Evolutionary conservation across 1,140 invertebrate genomes (phyloP).

Genomic region (Ruditapes philippinarum): DNA sequence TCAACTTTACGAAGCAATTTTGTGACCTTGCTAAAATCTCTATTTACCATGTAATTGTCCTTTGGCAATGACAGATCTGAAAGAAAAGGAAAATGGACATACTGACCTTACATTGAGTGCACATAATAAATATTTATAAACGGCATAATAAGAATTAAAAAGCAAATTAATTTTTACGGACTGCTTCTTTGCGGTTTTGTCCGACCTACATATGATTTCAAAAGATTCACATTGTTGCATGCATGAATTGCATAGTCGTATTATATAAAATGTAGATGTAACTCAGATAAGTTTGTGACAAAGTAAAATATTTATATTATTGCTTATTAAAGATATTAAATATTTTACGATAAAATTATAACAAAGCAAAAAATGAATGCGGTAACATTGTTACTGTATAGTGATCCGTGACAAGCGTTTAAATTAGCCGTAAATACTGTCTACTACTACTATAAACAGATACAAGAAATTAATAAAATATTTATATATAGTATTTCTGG

Average conservation of each 20-base stretch:
- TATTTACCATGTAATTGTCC: no score
- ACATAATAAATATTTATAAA: no score
- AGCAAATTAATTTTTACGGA: no score
- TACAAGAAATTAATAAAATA: slow-evolving; percentile 6
- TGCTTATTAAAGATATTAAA: neutral
- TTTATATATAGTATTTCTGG: neutral
- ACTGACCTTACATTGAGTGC: no score
- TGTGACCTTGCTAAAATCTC: no score
- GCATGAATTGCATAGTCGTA: neutral
- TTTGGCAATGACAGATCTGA: no score
- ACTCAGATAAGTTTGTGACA: neutral
- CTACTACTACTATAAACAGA: neutral
- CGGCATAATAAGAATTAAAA: no score
- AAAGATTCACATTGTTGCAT: neutral
- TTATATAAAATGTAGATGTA: neutral
- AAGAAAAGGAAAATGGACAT: no score
- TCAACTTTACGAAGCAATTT: no score
- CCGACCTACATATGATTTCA: no score
- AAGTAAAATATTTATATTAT: neutral
- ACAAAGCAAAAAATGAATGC: neutral
- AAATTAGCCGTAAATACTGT: slow-evolving; percentile 1
- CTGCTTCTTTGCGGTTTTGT: no score
- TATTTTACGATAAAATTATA: neutral
- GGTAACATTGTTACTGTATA: neutral
- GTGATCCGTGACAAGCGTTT: neutral